Conservation (phyloP, 1,140 invertebrate genomes). For the Trichonephila clavata region DNA sequence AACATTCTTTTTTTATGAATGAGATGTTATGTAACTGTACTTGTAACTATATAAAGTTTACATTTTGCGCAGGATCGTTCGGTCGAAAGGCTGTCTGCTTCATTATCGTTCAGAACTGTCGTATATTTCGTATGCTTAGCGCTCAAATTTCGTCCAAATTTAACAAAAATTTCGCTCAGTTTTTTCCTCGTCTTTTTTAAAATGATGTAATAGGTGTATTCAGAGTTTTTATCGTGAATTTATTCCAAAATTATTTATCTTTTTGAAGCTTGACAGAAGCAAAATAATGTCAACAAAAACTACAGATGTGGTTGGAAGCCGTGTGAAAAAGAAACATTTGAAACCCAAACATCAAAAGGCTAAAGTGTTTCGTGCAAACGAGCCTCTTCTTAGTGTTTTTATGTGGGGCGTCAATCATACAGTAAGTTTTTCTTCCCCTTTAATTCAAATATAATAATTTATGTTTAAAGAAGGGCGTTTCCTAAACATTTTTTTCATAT, state of each 20-base stretch:
- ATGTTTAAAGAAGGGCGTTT: conserved; percentile 32
- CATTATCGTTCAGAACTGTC: conserved; percentile 25
- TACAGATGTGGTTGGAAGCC: conserved; percentile 80
- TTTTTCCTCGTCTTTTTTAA: not conserved
- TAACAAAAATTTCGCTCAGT: not conserved
- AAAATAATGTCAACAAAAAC: conserved; percentile 67
- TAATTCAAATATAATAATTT: not conserved
- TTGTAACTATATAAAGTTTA: conserved; percentile 4
- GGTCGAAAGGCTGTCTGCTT: conserved; percentile 46
- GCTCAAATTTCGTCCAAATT: conserved; percentile 45
- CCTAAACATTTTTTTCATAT: not conserved
- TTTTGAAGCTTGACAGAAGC: not conserved
- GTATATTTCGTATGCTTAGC: not conserved
- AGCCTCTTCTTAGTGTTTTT: conserved; percentile 98
- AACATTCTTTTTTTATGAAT: not conserved
- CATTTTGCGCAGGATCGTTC: conserved; percentile 49
- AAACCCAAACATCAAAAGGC: conserved; percentile 98
- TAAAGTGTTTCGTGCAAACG: conserved; percentile 99
- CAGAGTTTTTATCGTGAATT: not conserved
- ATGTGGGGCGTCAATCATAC: conserved; percentile 99
- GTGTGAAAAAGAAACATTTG: conserved; percentile 97
- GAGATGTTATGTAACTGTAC: not conserved
- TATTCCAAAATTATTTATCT: not conserved
- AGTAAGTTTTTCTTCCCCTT: conserved; percentile 80
- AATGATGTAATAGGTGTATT: not conserved